These are phyloP conservation scores for Coptodon rendalli DNA, from an alignment of 2,113 vertebrate species.

Conservation along the genomic window DNA sequence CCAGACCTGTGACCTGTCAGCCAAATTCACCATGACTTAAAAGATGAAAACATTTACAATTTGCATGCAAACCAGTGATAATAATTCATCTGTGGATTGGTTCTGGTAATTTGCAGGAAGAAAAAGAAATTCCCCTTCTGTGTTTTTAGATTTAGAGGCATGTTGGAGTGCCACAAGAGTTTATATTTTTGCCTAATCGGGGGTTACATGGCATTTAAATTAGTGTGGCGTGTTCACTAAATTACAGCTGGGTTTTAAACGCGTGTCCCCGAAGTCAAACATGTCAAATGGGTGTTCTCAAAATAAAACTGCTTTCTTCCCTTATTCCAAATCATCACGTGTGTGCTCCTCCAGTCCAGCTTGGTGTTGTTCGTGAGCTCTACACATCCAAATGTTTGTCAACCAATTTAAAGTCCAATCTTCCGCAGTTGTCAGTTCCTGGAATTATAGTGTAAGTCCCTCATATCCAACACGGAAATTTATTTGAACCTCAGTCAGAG, in stretches of 20 bases:
- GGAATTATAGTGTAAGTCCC: neutral
- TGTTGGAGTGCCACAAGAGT: conserved; percentile 1
- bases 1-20: neutral
- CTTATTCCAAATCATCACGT: neutral
- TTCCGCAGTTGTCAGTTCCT: neutral
- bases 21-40: neutral
- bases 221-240: conserved; percentile 28
- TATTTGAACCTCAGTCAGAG: neutral
- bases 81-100: neutral
- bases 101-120: neutral
- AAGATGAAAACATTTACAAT: neutral
- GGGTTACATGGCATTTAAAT: conserved; percentile 38
- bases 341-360: neutral
- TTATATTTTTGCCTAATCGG: conserved; percentile 44
- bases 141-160: conserved; percentile 19
- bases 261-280: conserved; percentile 14
- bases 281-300: conserved; percentile 2
- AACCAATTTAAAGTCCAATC: neutral
- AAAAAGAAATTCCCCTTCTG: neutral
- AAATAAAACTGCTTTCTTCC: conserved; percentile 21
- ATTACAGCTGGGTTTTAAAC: conserved; percentile 43
- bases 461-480: neutral
- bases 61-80: neutral
- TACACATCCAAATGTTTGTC: neutral
- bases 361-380: neutral